Evolutionary conservation across 2,888 invertebrate genomes (phyloP), one percentile per base, ranked within the genome.

Genomic region (Arge pagana): DNA sequence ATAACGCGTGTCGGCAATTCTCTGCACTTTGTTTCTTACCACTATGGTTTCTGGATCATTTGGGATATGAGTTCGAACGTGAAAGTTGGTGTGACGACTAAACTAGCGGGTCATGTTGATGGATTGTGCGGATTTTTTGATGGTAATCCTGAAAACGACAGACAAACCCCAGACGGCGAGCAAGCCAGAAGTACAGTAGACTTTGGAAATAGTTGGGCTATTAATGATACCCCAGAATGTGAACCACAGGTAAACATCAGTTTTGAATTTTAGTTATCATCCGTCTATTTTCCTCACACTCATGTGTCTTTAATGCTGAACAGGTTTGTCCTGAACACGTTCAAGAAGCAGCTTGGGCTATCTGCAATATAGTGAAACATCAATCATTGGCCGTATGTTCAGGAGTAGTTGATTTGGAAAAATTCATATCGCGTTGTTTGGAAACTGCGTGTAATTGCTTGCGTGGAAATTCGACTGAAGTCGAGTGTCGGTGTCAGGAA

Each of bases 81-180:
- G 1, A 88, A 87, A 74, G 81, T 93, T 60, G 88, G 87, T 56
- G 86, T 90, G 40, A 81, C 83, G 1, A 82, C 83, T 45, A 83
- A 82, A 61, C 79, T 85, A 59, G 72, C 78, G 53, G 81, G 83
- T 6, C 79, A 82, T 33, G 86, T 92, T 0, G 89, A 90, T 64
- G 93, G 93, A 0, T 77, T 93, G 7, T 93, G 93, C 69, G 93
- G 93, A 2, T 85, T 83, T 53, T 90, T 84, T 71, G 89, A 89
- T 74, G 86, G 85, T 1, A 76, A 81, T 21, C 64, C 79, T 0
- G 64, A 68, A 35, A 89, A 91, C 72, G 93, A 93, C 69, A 85
- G 86, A 41, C 81, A 85, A 2, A 80, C 83, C 56, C 91, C 91
- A 0, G 82, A 85, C 70, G 91, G 91, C 0, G 69, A 66, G 0